A percentile compares a stretch with the other conserved stretches of the same genome.
These are phyloP conservation scores for Sabatieria punctata DNA, from an alignment of 2,888 invertebrate genomes.

Conservation along the genomic window DNA sequence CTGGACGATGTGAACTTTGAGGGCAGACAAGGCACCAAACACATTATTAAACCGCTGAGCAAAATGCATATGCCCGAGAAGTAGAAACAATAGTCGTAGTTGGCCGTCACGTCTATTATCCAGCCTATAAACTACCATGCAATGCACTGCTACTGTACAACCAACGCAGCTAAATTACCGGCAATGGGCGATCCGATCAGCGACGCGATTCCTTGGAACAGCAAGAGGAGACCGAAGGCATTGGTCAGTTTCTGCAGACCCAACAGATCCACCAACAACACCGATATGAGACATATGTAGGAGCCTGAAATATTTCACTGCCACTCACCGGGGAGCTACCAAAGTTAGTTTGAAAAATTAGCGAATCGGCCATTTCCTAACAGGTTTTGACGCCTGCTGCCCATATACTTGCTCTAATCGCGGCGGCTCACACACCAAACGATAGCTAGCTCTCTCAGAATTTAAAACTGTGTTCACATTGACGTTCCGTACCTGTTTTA, in stretches of 20 bases:
- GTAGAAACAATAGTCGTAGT: slow-evolving; percentile 71
- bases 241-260: slow-evolving; percentile 89
- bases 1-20: too few species aligned
- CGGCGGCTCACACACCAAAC: too few species aligned
- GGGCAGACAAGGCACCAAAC: slow-evolving; percentile 30
- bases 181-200: slow-evolving; percentile 62
- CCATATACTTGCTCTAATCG: too few species aligned
- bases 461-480: too few species aligned
- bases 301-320: slow-evolving; percentile 49
- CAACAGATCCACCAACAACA: slow-evolving; percentile 85
- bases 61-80: slow-evolving; percentile 70
- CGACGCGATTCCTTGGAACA: slow-evolving; percentile 86
- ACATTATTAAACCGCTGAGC: slow-evolving; percentile 69
- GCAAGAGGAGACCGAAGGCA: slow-evolving; percentile 83
- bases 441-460: too few species aligned
- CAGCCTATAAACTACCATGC: slow-evolving; percentile 46
- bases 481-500: too few species aligned
- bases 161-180: slow-evolving; percentile 41
- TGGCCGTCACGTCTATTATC: slow-evolving; percentile 54
- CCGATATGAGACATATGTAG: slow-evolving; percentile 90
- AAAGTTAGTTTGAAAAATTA: not conserved
- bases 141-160: not conserved
- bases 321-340: too few species aligned
- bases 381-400: too few species aligned
- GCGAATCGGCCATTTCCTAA: not conserved